Conservation (phyloP, 2,113 vertebrate genomes). For the Trichomycterus rosablanca region DNA sequence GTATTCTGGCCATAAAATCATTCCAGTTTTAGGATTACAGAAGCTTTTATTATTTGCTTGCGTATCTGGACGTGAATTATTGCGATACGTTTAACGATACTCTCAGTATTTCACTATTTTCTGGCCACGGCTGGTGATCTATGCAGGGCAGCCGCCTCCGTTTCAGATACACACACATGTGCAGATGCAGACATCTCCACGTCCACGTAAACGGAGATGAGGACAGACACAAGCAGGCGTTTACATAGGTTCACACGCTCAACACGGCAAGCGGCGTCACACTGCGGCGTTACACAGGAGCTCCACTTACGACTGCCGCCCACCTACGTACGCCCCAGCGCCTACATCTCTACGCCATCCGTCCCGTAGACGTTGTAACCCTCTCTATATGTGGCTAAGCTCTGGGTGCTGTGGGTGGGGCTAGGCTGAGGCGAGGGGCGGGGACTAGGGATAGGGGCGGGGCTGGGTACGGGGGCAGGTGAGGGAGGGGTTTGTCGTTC, state of each 20-base stretch:
- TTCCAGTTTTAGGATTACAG: no score
- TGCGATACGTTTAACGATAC: no score
- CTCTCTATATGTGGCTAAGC: conserved; percentile 97
- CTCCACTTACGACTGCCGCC: conserved; percentile 52
- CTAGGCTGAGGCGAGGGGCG: conserved; percentile 64
- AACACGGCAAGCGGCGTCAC: conserved; percentile 35
- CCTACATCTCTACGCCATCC: conserved; percentile 82
- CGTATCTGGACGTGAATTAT: no score
- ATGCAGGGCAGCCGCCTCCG: conserved; percentile 23
- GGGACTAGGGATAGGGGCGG: conserved; percentile 75
- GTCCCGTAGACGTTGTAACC: conserved; percentile 93
- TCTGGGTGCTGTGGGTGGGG: conserved; percentile 86
- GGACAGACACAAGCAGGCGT: conserved; percentile 48
- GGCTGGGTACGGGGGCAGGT: conserved; percentile 56
- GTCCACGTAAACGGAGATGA: conserved; percentile 18
- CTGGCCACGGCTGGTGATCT: background rate
- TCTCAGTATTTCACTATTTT: no score
- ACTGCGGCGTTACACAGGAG: conserved; percentile 38
- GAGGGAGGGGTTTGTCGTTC: conserved; percentile 49
- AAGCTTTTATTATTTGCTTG: no score
- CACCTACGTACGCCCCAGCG: conserved; percentile 68
- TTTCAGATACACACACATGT: conserved; percentile 25
- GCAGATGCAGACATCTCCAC: conserved; percentile 36
- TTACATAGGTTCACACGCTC: conserved; percentile 42
- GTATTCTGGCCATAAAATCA: no score